Conservation (phyloP, 2,113 vertebrate species). For the Lanius collurio region DNA sequence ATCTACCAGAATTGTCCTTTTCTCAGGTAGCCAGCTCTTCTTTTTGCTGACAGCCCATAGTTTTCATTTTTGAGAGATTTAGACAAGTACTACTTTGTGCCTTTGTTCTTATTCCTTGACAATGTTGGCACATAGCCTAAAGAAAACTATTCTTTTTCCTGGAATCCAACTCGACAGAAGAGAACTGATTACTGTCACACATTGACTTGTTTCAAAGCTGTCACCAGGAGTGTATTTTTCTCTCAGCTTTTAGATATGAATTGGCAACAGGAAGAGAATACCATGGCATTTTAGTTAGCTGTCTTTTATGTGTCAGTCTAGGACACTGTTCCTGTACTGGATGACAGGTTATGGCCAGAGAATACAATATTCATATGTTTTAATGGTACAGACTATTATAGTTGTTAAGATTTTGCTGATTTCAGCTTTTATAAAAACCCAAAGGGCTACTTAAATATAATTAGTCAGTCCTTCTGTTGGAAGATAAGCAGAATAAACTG, state of each 20-base stretch:
- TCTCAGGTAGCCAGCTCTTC: neutral
- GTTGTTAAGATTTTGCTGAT: neutral
- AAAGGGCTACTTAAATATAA: neutral
- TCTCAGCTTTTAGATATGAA: neutral
- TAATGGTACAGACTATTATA: neutral
- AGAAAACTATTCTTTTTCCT: neutral
- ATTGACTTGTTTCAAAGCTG: constrained; percentile 30
- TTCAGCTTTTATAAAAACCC: neutral
- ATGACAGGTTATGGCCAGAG: neutral
- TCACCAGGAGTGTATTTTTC: constrained; percentile 2
- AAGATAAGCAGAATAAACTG: neutral
- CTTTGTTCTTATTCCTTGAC: constrained; percentile 10
- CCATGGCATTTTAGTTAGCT: neutral
- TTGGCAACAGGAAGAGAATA: constrained; percentile 26
- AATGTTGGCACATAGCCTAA: neutral
- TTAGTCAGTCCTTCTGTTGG: neutral
- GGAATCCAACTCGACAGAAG: constrained; percentile 5
- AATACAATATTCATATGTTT: neutral
- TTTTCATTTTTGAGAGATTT: neutral
- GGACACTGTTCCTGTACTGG: neutral
- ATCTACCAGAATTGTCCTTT: neutral
- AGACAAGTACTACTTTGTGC: neutral
- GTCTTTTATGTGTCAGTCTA: neutral
- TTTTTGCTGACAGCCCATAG: neutral
- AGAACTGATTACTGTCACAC: constrained; percentile 50